A percentile compares a stretch with the other conserved stretches of the same genome.
phyloP scores from a whole-genome alignment of 2,113 vertebrate genomes.

The Glaucidium brasilianum region DNA sequence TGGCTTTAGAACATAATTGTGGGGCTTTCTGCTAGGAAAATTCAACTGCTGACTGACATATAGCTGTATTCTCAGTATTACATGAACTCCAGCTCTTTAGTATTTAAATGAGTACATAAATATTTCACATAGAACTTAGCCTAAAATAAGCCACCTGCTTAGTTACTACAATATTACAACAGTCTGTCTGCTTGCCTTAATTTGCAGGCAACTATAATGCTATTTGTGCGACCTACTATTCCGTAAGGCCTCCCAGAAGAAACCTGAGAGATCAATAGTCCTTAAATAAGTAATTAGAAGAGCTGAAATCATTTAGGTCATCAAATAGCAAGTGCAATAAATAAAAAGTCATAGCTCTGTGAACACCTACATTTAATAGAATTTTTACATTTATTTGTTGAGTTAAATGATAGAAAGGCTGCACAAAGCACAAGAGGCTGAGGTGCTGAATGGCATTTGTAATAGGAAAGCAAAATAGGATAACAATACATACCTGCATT shows the following conservation, averaged over 20 bases:
- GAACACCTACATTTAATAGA: neutral
- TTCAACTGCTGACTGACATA: neutral
- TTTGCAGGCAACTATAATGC: neutral
- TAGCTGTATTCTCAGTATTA: neutral
- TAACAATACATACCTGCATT: neutral
- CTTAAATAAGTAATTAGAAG: conserved; percentile 77
- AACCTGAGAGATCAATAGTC: conserved; percentile 64
- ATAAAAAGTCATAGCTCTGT: conserved; percentile 3
- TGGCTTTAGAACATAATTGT: neutral
- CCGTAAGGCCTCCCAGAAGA: conserved; percentile 49
- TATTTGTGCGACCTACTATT: conserved; percentile 49
- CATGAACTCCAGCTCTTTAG: neutral
- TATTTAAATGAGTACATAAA: conserved; percentile 70
- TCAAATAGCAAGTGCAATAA: conserved; percentile 40
- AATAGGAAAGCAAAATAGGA: neutral
- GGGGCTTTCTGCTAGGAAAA: neutral
- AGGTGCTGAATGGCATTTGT: neutral
- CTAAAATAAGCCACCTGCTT: conserved; percentile 64
- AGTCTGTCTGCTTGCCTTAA: conserved; percentile 35
- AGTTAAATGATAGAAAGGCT: neutral
- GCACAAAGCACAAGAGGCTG: neutral
- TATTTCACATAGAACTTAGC: conserved; percentile 63
- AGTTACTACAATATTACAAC: conserved; percentile 51
- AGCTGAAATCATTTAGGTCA: conserved; percentile 52
- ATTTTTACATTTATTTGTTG: neutral